Evolutionary conservation across 2,888 invertebrate genomes (phyloP).

Genomic region (Pandemis heparana): DNA sequence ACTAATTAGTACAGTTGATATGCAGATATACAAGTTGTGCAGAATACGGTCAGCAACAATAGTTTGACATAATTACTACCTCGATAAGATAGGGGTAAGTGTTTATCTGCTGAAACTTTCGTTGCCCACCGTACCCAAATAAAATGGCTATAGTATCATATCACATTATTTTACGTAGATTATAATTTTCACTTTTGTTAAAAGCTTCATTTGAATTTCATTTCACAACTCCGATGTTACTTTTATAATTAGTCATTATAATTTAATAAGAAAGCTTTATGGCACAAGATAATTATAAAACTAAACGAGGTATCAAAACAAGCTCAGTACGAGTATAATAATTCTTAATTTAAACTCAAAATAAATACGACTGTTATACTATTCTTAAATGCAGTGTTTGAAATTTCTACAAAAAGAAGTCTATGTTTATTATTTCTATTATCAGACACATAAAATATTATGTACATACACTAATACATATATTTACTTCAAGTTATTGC

Average conservation of each 20-base stretch:
- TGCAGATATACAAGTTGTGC: slow-evolving; percentile 82
- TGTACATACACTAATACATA: slow-evolving; percentile 51
- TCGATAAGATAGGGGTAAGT: not conserved
- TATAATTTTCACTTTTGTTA: slow-evolving; percentile 70
- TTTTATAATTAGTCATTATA: slow-evolving; percentile 53
- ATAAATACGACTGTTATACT: slow-evolving; percentile 43
- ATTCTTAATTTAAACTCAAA: slow-evolving; percentile 47
- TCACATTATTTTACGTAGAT: slow-evolving; percentile 85
- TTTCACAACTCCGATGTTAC: slow-evolving; percentile 82
- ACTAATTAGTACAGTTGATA: slow-evolving; percentile 74
- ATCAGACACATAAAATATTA: slow-evolving; percentile 31
- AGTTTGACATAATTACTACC: slow-evolving; percentile 62
- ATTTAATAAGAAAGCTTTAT: slow-evolving; percentile 69
- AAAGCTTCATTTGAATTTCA: slow-evolving; percentile 75
- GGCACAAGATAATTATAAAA: slow-evolving; percentile 74
- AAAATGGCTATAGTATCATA: slow-evolving; percentile 57
- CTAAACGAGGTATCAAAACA: slow-evolving; percentile 56
- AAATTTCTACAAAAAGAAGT: slow-evolving; percentile 25
- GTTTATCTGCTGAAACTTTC: not conserved
- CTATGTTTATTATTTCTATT: slow-evolving; percentile 24
- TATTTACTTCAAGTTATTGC: slow-evolving; percentile 76
- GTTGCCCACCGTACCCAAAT: slow-evolving; percentile 24
- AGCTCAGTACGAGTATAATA: slow-evolving; percentile 47
- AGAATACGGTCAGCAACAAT: slow-evolving; percentile 76
- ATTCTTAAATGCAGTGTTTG: slow-evolving; percentile 24